Evolutionary conservation across 1,140 invertebrate species (phyloP).

Genomic region (Yoshiicerus persimilis): DNA sequence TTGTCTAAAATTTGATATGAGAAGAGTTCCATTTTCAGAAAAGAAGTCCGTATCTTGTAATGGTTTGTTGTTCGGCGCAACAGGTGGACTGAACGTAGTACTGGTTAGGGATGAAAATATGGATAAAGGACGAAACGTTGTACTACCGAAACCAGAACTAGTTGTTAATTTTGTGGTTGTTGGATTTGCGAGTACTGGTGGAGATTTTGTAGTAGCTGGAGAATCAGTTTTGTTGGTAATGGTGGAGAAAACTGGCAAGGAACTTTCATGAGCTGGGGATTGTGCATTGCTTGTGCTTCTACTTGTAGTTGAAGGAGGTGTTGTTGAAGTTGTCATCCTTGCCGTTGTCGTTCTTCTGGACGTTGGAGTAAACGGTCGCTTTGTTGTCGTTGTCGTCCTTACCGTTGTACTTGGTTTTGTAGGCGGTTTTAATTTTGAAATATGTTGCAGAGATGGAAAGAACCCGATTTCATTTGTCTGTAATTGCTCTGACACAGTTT

Average conservation of each 20-base stretch:
- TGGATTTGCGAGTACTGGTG: background rate
- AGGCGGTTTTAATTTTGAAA: background rate
- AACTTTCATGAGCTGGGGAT: background rate
- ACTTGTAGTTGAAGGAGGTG: background rate
- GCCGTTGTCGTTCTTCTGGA: background rate
- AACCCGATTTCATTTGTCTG: conserved; percentile 3
- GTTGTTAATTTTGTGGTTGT: background rate
- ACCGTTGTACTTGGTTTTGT: background rate
- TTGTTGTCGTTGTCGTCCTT: background rate
- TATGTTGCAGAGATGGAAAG: background rate
- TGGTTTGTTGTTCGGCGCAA: background rate
- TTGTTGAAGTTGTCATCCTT: background rate
- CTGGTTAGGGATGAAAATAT: background rate
- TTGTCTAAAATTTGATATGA: conserved; percentile 44
- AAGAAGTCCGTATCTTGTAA: conserved; percentile 43
- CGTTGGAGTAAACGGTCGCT: background rate
- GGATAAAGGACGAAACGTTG: background rate
- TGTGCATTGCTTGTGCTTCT: background rate
- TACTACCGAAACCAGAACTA: background rate
- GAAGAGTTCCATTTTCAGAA: conserved; percentile 46
- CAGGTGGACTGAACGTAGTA: background rate
- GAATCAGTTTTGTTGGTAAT: background rate
- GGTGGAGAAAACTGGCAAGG: background rate
- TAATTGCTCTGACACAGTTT: background rate
- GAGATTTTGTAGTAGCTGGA: background rate